Percentiles rank a stretch among this genome's conserved stretches.
Conservation (phyloP, 2,888 invertebrate species). For the Petrolisthes cinctipes region DNA sequence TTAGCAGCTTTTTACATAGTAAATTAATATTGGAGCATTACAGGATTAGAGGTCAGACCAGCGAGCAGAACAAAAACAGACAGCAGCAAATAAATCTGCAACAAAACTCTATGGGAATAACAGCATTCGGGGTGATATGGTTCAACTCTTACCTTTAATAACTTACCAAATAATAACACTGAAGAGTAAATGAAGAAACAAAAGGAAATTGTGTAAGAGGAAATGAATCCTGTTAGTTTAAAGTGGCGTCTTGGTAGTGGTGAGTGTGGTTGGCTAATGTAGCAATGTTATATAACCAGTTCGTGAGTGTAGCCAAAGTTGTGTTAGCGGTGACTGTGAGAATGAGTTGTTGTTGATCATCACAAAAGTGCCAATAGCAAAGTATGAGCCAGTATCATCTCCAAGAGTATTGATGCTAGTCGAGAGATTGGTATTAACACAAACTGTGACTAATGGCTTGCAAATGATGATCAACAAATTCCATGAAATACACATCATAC, state of each 20-base stretch:
- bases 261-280: constrained; percentile 35
- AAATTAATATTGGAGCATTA: constrained; percentile 3
- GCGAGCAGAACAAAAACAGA: constrained; percentile 31
- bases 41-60: constrained; percentile 3
- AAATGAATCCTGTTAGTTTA: constrained; percentile 51
- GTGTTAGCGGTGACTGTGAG: constrained; percentile 38
- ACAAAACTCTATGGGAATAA: constrained; percentile 8
- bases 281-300: constrained; percentile 40
- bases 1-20: constrained; percentile 39
- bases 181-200: constrained; percentile 51
- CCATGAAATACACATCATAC: no score
- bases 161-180: constrained; percentile 62
- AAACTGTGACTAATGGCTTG: no score
- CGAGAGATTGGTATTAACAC: no score
- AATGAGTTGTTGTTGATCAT: constrained; percentile 2
- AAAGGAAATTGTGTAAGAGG: constrained; percentile 28
- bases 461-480: no score
- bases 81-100: constrained; percentile 26
- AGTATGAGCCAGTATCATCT: no score
- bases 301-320: constrained; percentile 50
- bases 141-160: constrained; percentile 52
- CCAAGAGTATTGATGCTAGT: no score
- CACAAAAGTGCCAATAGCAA: no score
- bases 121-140: constrained; percentile 26
- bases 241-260: constrained; percentile 43